Conservation (phyloP, 2,888 invertebrate species). For the Melanostoma scalare region DNA sequence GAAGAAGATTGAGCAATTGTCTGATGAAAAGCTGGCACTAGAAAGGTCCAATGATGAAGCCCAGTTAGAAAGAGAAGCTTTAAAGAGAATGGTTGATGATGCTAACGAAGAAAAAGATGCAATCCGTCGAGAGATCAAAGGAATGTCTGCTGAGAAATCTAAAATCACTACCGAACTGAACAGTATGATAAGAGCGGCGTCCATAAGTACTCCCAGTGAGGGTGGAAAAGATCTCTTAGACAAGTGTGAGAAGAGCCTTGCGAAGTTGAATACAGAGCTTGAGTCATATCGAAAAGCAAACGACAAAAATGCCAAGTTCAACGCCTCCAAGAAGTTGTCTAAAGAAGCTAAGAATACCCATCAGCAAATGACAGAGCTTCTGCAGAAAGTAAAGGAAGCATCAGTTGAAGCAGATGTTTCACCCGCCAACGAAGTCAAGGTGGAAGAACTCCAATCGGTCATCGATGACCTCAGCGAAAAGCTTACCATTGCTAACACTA, state of each 20-base stretch:
- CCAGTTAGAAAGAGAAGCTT: conserved; percentile 60
- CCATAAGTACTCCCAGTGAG: conserved; percentile 67
- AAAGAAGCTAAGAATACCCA: conserved; percentile 80
- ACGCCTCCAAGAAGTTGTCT: conserved; percentile 80
- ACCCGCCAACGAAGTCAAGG: conserved; percentile 44
- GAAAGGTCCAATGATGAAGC: conserved; percentile 73
- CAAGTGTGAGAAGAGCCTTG: conserved; percentile 79
- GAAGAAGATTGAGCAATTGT: conserved; percentile 83
- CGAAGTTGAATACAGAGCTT: conserved; percentile 79
- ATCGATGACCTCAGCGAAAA: conserved; percentile 82
- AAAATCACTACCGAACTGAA: conserved; percentile 78
- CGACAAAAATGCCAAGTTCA: conserved; percentile 80
- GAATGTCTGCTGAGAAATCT: conserved; percentile 75
- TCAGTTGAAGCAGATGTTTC: conserved; percentile 76
- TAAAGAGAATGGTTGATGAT: conserved; percentile 81
- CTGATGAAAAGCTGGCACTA: conserved; percentile 83
- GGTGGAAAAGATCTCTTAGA: conserved; percentile 76
- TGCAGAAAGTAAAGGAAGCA: conserved; percentile 79
- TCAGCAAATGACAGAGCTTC: conserved; percentile 78
- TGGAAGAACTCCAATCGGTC: conserved; percentile 81
- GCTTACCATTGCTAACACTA: conserved; percentile 82
- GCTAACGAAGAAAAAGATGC: conserved; percentile 82
- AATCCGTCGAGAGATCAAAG: conserved; percentile 76
- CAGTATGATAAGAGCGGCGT: conserved; percentile 79
- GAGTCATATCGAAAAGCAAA: conserved; percentile 81